Conservation (phyloP, 2,888 invertebrate genomes). For the Charanyca ferruginea region DNA sequence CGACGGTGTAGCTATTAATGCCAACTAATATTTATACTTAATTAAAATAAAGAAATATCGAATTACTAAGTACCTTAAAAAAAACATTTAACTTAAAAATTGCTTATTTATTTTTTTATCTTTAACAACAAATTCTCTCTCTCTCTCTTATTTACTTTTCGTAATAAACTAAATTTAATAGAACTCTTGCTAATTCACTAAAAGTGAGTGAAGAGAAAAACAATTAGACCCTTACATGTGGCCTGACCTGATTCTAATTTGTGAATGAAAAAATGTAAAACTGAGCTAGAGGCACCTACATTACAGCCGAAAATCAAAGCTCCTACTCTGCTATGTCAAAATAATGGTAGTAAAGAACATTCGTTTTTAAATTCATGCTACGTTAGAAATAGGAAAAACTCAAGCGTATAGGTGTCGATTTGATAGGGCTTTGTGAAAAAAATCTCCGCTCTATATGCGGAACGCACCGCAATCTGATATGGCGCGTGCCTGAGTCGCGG, state of each 20-base stretch:
- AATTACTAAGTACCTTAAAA: too few relatives aligned
- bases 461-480: conserved; percentile 73
- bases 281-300: too few relatives aligned
- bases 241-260: conserved; percentile 46
- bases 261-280: background rate
- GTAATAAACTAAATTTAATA: too few relatives aligned
- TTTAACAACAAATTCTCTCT: too few relatives aligned
- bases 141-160: too few relatives aligned
- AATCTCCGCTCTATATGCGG: conserved; percentile 76
- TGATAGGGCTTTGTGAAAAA: conserved; percentile 78
- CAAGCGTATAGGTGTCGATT: conserved; percentile 72
- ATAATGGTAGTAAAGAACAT: conserved; percentile 19
- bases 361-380: conserved; percentile 63
- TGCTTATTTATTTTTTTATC: too few relatives aligned
- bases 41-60: too few relatives aligned
- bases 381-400: conserved; percentile 62
- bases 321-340: background rate
- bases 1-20: too few relatives aligned
- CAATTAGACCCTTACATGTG: conserved; percentile 68
- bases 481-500: conserved; percentile 69
- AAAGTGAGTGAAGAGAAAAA: too few relatives aligned
- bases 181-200: too few relatives aligned
- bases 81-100: too few relatives aligned
- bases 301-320: background rate
- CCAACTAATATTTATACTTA: too few relatives aligned